These are phyloP conservation scores for Scolopax bukidnonensis DNA, from an alignment of 2,797 vertebrate genomes.

Conservation along the genomic window DNA sequence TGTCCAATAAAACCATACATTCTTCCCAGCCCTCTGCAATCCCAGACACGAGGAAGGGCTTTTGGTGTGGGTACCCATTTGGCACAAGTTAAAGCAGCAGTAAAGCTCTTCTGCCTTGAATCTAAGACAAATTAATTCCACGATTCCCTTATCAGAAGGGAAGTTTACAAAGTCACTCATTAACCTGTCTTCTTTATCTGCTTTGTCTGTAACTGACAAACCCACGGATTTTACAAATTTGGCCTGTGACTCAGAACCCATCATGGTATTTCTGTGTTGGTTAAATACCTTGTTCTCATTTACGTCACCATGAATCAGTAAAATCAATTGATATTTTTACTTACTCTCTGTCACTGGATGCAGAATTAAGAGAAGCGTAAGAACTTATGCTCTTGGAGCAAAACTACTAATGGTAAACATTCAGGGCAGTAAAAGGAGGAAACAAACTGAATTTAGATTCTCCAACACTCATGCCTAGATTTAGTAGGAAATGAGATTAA, in stretches of 20 bases:
- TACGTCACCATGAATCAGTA: neutral
- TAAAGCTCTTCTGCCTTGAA: neutral
- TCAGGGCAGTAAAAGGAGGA: neutral
- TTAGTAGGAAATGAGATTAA: neutral
- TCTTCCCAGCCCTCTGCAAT: neutral
- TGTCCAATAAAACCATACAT: neutral
- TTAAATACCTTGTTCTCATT: neutral
- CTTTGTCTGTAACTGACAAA: neutral
- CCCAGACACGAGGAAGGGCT: neutral
- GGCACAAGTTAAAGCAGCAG: neutral
- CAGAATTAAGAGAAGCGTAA: neutral
- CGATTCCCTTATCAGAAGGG: neutral
- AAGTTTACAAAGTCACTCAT: neutral
- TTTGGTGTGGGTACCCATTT: neutral
- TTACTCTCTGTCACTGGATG: neutral
- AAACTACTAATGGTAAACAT: neutral
- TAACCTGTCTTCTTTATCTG: neutral
- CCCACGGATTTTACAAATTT: neutral
- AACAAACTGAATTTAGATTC: neutral
- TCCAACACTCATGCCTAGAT: neutral
- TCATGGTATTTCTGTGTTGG: neutral
- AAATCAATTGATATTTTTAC: neutral
- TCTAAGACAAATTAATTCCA: neutral
- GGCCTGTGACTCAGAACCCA: neutral
- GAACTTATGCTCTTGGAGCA: fast-evolving